These are phyloP conservation scores for Odontophorus gujanensis DNA, from an alignment of 2,113 vertebrate species.

Conservation along the genomic window DNA sequence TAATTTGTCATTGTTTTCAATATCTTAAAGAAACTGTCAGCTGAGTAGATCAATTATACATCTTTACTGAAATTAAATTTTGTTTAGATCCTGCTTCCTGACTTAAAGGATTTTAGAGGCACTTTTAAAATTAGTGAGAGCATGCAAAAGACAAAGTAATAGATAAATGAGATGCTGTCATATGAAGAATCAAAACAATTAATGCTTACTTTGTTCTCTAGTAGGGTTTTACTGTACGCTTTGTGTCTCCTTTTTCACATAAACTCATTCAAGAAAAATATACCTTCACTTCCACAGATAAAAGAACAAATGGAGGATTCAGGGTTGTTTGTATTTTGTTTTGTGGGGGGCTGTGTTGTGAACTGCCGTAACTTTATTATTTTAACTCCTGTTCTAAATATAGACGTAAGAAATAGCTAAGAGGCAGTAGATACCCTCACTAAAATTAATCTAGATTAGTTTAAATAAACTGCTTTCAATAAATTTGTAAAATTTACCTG, in stretches of 20 bases:
- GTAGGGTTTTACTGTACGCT: background rate
- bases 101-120: background rate
- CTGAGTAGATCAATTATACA: background rate
- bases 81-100: background rate
- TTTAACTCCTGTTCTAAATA: background rate
- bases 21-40: background rate
- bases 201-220: background rate
- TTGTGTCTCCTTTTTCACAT: background rate
- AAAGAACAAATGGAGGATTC: background rate
- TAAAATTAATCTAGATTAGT: background rate
- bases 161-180: background rate
- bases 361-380: background rate
- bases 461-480: background rate
- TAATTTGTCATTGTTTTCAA: slow-evolving; percentile 18
- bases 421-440: background rate
- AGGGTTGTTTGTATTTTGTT: background rate
- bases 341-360: background rate
- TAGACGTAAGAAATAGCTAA: background rate
- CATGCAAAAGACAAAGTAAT: background rate
- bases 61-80: background rate
- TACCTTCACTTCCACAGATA: background rate
- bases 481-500: background rate
- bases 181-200: background rate
- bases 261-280: background rate
- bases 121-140: background rate